These are phyloP conservation scores for mouse (Mus musculus) DNA, from an alignment of 2,113 vertebrate species.

Conservation along the genomic window GRCm39 chr3:66391501-66392000, in stretches of 20 bases:
- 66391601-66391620: not conserved
- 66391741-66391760: not conserved
- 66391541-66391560: slow-evolving; percentile 4
- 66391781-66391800: not conserved
- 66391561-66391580: slow-evolving; percentile 23
- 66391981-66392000: not conserved
- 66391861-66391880: not conserved
- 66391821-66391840: not conserved
- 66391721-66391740: not conserved
- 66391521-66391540: not conserved
- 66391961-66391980: not conserved
- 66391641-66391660: not conserved
- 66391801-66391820: not conserved
- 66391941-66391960: not conserved
- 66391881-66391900: not conserved
- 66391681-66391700: not conserved
- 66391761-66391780: slow-evolving; percentile 1
- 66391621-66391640: slow-evolving; percentile 40
- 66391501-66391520: not conserved
- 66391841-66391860: slow-evolving; percentile 29
- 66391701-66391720: not conserved
- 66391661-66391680: slow-evolving; percentile 47
- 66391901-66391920: not conserved
- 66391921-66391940: not conserved
- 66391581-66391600: slow-evolving; percentile 40